Evolutionary conservation across 1,140 invertebrate genomes (phyloP), one percentile per base, ranked within the genome.

Genomic region (Papilio polytes): DNA sequence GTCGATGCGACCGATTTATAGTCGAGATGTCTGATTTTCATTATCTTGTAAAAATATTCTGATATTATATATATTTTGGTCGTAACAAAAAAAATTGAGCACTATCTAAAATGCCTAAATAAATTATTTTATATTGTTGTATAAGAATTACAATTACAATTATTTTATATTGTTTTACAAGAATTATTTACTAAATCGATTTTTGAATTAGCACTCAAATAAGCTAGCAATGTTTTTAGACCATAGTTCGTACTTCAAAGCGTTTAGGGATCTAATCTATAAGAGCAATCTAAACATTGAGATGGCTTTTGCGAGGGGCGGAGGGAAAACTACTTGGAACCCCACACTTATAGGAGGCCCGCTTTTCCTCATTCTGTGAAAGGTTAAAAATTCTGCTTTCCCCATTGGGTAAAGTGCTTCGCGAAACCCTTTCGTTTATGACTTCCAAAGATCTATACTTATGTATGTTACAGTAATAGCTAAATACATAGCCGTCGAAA

Each of bases 331-430:
- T 78, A 63, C 53, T 66, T 78, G 76, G 51, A 26, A 59, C 56
- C 56, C 56, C 41, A 66, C 53, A 20, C 56, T 78, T 78, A 63
- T 56, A 78, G 31, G 77, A 46, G 56, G 20, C 77, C 77, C 77
- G 53, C 77, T 78, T 78, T 78, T 78, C 59, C 74, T 78, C 56
- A 78, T 78, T 78, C 77, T 56, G 48, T 78, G 77, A 66, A 78
- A 78, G 77, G 77, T 78, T 66, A 78, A 78, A 78, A 78, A 78
- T 78, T 78, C 77, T 51, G 46, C 74, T 56, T 51, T 78, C 74
- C 74, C 74, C 74, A 78, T 78, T 78, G 22, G 74, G 74, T 36
- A 78, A 78, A 78, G 74, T 59, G 74, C 74, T 78, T 56, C 74
- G 53, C 15, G 74, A 44, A 78, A 78, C 77, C 77, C 77, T 78